Conservation (phyloP, 2,113 vertebrate genomes). For the Bagarius yarrelli region DNA sequence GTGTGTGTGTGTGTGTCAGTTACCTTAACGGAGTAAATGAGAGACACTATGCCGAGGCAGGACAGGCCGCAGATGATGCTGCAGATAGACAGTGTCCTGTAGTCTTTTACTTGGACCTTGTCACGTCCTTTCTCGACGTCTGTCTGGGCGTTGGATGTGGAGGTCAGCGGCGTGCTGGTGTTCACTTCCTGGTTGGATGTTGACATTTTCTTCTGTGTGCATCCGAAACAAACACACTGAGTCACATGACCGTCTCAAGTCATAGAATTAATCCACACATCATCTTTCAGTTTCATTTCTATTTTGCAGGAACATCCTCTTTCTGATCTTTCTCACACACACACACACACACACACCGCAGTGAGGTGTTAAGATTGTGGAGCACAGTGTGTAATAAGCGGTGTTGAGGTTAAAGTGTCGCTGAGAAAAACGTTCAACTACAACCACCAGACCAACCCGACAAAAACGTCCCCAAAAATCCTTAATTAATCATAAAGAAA, state of each 20-base stretch:
- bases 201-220: not conserved
- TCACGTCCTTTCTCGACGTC: not conserved
- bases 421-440: not conserved
- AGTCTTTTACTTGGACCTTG: conserved; percentile 20
- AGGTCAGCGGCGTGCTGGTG: not conserved
- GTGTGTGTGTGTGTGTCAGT: not conserved
- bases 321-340: not conserved
- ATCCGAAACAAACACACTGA: not conserved
- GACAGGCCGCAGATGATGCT: conserved; percentile 82
- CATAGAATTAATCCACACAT: no score
- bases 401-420: not conserved
- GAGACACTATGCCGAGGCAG: conserved; percentile 75
- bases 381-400: not conserved
- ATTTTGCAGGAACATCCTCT: not conserved
- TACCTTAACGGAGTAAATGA: conserved; percentile 75
- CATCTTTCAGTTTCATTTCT: not conserved
- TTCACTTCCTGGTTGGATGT: not conserved
- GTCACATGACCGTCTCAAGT: not conserved
- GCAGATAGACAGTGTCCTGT: conserved; percentile 71
- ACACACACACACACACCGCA: not conserved
- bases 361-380: no score
- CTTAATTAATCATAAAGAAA: no score
- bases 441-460: not conserved
- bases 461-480: no score
- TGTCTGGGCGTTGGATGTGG: rapidly evolving